Base-by-base conservation (phyloP, 1,140 invertebrate species). In the Oryzaephilus surinamensis region DNA sequence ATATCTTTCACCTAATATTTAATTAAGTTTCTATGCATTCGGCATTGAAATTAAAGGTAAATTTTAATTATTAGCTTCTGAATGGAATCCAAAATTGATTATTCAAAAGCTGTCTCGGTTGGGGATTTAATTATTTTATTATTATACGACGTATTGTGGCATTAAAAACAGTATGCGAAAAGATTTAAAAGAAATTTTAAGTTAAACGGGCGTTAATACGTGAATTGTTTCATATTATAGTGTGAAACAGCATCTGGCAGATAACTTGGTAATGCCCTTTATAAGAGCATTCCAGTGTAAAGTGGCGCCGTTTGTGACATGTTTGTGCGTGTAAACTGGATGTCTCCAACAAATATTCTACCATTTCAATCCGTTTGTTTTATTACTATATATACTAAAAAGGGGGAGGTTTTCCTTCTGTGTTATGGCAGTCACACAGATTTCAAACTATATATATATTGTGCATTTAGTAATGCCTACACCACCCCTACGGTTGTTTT, bases 231-330 rank as follows among this genome's bases (percentile, higher is more conserved):
- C 27, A 24, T 32, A 30, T 36, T 43, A 24, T 18, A 33, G 38
- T 45, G 43, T 35, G 43, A 45, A 45, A 45, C 43, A 41, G 34
- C 43, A 45, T 45, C 43, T 45, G 43, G 13, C 29, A 33, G 40
- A 44, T 48, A 44, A 43, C 41, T 48, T 33, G 41, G 39, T 43
- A 48, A 44, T 38, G 31, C 41, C 46, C 46, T 48, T 48, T 48
- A 44, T 48, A 44, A 48, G 46, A 43, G 41, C 41, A 44, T 44
- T 48, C 46, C 41, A 39, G 38, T 48, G 41, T 48, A 43, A 41
- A 44, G 46, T 44, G 46, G 46, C 46, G 38, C 46, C 46, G 46
- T 43, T 48, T 48, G 46, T 47, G 45, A 47, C 45, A 47, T 47
- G 41, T 47, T 47, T 43, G 45, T 34, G 31, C 40, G 37, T 48